Base-by-base conservation (phyloP, 1,140 invertebrate species). In the Heliconius congener region DNA sequence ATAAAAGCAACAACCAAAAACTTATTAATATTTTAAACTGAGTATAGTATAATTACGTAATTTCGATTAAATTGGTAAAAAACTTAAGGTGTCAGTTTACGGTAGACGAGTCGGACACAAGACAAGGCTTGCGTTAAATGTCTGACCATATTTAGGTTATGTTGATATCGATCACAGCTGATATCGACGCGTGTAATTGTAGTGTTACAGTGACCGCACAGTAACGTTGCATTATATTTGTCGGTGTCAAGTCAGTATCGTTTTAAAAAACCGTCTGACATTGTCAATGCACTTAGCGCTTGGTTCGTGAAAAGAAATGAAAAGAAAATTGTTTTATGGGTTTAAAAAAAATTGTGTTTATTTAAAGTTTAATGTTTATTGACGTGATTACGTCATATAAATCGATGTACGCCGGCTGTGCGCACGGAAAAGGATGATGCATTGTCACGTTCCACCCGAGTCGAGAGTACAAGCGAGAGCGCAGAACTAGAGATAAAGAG, bases 101-200 rank as follows among this genome's bases (percentile, higher is more conserved):
- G 30, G 16, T 71, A 71, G 4, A 70, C 70, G 39, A 71, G 70
- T 71, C 6, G 34, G 34, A 37, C 34, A 37, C 5, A 37, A 37
- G 34, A 37, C 34, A 19, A 72, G 19, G 60, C 37, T 72, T 39
- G 30, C 71, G 71, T 72, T 72, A 39, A 72, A 72, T 72, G 37
- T 72, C 34, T 18, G 71, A 72, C 71, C 71, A 72, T 72, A 72
- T 72, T 72, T 72, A 42, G 71, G 71, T 72, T 72, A 72, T 72
- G 37, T 19, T 72, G 42, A 72, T 72, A 72, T 42, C 37, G 71
- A 72, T 72, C 71, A 72, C 42, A 42, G 30, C 71, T 39, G 71
- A 72, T 72, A 39, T 42, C 71, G 71, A 72, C 27, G 60, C 60
- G 60, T 66, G 60, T 66, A 66, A 66, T 66, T 66, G 60, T 66